phyloP scores from a whole-genome alignment of 2,888 invertebrate genomes.

The Papilio demoleus region DNA sequence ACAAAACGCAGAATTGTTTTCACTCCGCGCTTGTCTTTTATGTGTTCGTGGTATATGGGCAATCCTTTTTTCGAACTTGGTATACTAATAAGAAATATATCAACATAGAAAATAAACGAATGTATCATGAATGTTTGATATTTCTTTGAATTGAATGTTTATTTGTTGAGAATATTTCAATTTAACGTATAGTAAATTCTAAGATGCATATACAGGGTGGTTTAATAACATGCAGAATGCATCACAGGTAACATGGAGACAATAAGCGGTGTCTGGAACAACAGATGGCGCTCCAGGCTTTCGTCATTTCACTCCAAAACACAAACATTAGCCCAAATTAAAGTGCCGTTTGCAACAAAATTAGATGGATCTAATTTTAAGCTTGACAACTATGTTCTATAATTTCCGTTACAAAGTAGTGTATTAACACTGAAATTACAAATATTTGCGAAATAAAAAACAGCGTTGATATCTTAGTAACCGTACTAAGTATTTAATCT shows the following conservation, averaged over 20 bases:
- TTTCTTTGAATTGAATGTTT: no score
- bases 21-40: no score
- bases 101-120: no score
- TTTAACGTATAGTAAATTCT: background rate
- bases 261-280: constrained; percentile 12
- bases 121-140: no score
- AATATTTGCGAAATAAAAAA: no score
- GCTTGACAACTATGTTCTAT: background rate
- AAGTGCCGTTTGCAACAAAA: constrained; percentile 11
- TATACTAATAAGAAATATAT: no score
- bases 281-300: constrained; percentile 18
- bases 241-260: background rate
- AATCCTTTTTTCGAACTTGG: no score
- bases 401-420: background rate
- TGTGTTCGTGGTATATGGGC: no score
- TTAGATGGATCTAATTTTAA: constrained; percentile 1
- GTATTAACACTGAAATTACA: background rate
- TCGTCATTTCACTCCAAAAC: constrained; percentile 8
- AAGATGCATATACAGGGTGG: background rate
- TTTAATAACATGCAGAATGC: background rate
- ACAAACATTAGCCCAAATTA: constrained; percentile 10
- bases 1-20: no score
- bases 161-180: background rate
- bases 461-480: no score
- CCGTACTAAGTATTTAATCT: no score